Conservation (phyloP, 2,888 invertebrate genomes). For the Reticulitermes lucifugus region DNA sequence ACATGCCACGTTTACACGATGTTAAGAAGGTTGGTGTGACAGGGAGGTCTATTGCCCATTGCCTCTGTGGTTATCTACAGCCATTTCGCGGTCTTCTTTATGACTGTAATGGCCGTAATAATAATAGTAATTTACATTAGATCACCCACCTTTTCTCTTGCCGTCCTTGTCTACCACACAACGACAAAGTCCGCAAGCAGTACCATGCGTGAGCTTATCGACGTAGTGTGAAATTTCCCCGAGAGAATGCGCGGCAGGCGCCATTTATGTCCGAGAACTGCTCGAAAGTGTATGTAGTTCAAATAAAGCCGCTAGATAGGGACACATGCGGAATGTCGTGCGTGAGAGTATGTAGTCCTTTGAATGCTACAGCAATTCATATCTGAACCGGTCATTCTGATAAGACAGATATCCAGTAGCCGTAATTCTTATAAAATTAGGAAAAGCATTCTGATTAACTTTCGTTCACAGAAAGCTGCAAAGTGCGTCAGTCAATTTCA, state of each 20-base stretch:
- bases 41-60: conserved; percentile 39
- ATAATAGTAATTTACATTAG: conserved; percentile 50
- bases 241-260: conserved; percentile 42
- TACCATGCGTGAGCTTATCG: conserved; percentile 8
- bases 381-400: no score
- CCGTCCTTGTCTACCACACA: conserved; percentile 21
- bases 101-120: conserved; percentile 49
- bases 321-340: conserved; percentile 3
- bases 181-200: conserved; percentile 21
- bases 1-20: conserved; percentile 14
- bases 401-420: no score
- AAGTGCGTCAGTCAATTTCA: no score
- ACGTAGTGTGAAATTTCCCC: conserved; percentile 43
- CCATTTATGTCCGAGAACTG: background rate
- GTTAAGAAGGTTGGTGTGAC: conserved; percentile 34
- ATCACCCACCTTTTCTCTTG: conserved; percentile 18
- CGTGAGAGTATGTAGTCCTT: no score
- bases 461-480: no score
- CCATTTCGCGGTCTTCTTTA: conserved; percentile 41
- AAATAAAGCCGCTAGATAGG: conserved; percentile 31
- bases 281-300: conserved; percentile 18
- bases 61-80: conserved; percentile 43
- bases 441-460: no score
- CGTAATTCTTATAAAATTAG: no score
- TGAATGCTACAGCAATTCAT: background rate